Evolutionary conservation across 2,113 vertebrate genomes (phyloP), one percentile per base, ranked within the genome.

Genomic region (Asarcornis scutulata): DNA sequence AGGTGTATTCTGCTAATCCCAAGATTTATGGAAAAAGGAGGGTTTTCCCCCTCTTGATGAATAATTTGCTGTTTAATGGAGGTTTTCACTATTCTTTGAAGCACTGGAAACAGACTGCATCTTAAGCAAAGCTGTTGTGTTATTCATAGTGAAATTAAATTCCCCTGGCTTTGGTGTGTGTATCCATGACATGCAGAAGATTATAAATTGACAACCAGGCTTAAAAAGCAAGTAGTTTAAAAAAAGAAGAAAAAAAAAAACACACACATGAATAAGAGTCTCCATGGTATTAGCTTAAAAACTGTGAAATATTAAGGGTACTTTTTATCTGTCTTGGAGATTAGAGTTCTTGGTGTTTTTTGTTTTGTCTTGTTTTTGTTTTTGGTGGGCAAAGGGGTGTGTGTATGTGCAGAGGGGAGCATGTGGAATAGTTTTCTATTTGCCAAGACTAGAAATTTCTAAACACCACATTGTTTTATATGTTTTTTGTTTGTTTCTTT

Each of bases 381-480:
- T 25, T 22, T 17, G 2, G 13, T 8, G 20, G 5, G 4, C 48
- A 5, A 3, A 11, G 12, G 9, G 3, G 8, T 7, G 3, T 48
- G 46, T 22, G 46, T 48, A 48, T 21, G 46, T 48, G 12, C 50
- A 52, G 50, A 52, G 23, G 40, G 18, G 23, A 48, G 13, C 50
- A 64, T 5, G 9, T 40, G 36, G 38, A 29, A 23, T 44, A 13
- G 6, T 17, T 22, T 4, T 74, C 32, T 3, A 2, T 59, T 29
- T 5, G 8, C 3, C 13, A 58, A 75, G n/a, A 32, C 38, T 58
- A 55, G 56, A 31, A 87, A 72, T 40, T 55, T 67, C 4, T 7
- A 18, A 69, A 31, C 50, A 13, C 9, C 5, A 34, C 13, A 6
- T 9, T 32, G 40, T 40, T 40, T 64, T 40, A 20, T 7, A 5